phyloP scores from a whole-genome alignment of 2,797 vertebrate species.

The Spheniscus humboldti region DNA sequence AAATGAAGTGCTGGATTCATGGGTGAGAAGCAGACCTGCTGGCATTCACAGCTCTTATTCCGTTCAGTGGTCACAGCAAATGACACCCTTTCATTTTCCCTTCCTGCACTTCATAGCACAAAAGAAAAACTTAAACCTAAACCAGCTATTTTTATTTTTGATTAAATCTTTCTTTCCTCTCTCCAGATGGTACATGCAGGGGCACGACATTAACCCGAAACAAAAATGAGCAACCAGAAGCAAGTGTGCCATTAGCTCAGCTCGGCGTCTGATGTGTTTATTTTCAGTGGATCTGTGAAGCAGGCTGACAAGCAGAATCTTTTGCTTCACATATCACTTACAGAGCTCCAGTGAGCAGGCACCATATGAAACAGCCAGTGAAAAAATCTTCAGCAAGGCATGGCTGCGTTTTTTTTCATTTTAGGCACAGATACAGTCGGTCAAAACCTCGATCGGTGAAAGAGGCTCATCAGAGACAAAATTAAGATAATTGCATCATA shows the following conservation, averaged over 20 bases:
- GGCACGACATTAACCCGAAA: slow-evolving; percentile 14
- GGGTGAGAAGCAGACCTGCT: slow-evolving; percentile 4
- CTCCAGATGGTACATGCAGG: slow-evolving; percentile 48
- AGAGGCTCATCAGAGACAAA: slow-evolving; percentile 8
- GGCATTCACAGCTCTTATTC: slow-evolving; percentile 31
- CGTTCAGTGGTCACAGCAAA: not conserved
- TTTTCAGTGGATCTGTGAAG: slow-evolving; percentile 65
- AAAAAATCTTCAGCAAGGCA: slow-evolving; percentile 8
- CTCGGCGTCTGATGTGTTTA: slow-evolving; percentile 57
- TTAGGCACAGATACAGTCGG: not conserved
- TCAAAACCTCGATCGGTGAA: not conserved
- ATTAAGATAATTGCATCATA: slow-evolving; percentile 36
- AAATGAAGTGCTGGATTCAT: slow-evolving; percentile 19
- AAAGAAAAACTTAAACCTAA: slow-evolving; percentile 61
- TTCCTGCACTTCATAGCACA: slow-evolving; percentile 14
- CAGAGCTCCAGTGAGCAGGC: slow-evolving; percentile 18
- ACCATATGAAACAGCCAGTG: slow-evolving; percentile 15
- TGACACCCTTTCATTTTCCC: slow-evolving; percentile 40
- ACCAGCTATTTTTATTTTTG: slow-evolving; percentile 59
- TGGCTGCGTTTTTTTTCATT: not conserved
- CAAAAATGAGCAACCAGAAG: slow-evolving; percentile 65
- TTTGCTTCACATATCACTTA: slow-evolving; percentile 24
- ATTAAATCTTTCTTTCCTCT: slow-evolving; percentile 44
- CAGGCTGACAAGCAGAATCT: slow-evolving; percentile 47
- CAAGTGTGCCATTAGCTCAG: slow-evolving; percentile 52